Conservation (phyloP, 2,797 vertebrate species). For the Buceros bicornis region DNA sequence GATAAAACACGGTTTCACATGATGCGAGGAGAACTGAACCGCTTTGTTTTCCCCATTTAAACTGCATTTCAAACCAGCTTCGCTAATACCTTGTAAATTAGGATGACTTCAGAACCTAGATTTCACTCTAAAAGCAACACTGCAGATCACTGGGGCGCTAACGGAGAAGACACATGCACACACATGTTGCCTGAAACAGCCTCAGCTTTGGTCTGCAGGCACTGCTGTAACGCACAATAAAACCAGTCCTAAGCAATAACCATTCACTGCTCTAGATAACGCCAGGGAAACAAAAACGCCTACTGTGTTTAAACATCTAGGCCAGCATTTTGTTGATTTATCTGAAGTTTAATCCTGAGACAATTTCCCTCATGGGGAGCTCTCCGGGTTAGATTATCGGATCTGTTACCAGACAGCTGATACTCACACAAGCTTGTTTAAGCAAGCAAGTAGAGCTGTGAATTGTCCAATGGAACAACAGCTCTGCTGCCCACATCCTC, state of each 20-base stretch:
- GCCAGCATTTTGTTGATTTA: too few relatives aligned
- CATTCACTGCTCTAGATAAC: neutral
- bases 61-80: neutral
- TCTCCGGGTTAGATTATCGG: neutral
- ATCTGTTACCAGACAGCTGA: neutral
- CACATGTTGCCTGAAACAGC: neutral
- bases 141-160: neutral
- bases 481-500: neutral
- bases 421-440: neutral
- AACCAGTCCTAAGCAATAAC: neutral
- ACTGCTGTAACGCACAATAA: neutral
- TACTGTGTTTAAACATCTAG: too few relatives aligned
- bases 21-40: neutral
- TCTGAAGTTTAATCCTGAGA: neutral
- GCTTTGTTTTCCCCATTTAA: neutral
- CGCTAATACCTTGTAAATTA: neutral
- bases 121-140: neutral
- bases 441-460: neutral
- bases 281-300: neutral
- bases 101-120: conserved; percentile 11
- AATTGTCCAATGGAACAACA: conserved; percentile 6
- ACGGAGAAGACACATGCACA: neutral
- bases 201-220: neutral
- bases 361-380: neutral
- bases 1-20: neutral